phyloP scores from a whole-genome alignment of 2,113 vertebrate genomes.

The Benitochromis conjunctus region DNA sequence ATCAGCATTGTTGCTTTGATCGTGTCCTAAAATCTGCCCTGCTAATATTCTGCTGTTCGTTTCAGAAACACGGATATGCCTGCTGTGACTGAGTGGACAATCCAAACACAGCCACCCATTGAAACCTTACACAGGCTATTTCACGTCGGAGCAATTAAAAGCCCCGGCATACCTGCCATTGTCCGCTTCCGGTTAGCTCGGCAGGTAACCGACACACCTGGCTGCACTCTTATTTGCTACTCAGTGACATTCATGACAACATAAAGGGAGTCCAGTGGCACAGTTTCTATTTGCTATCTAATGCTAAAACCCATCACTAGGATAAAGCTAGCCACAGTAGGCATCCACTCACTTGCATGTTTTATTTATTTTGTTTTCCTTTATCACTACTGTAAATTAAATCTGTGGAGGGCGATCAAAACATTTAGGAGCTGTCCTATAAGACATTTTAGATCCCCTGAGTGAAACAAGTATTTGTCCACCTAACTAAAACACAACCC shows the following conservation, averaged over 20 bases:
- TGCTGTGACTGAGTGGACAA: not conserved
- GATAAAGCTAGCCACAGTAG: not conserved
- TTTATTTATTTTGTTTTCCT: not conserved
- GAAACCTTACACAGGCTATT: not conserved
- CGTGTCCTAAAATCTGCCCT: accelerated
- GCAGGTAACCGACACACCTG: not conserved
- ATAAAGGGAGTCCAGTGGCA: not conserved
- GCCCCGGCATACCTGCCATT: not conserved
- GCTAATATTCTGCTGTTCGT: not conserved
- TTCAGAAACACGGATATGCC: not conserved
- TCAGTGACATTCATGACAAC: not conserved
- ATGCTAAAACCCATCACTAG: not conserved
- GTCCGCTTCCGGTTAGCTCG: not conserved
- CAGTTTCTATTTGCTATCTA: not conserved
- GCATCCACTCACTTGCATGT: not conserved
- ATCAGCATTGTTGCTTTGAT: not conserved
- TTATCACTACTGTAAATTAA: not conserved
- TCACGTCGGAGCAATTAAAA: not conserved
- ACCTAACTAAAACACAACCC: not conserved
- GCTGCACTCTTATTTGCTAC: not conserved
- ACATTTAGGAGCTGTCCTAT: not conserved
- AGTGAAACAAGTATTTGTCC: not conserved
- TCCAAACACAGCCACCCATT: not conserved
- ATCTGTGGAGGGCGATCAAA: not conserved
- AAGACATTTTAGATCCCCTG: not conserved